phyloP scores from a whole-genome alignment of 2,797 vertebrate species.

The Pseudochaenichthys georgianus region DNA sequence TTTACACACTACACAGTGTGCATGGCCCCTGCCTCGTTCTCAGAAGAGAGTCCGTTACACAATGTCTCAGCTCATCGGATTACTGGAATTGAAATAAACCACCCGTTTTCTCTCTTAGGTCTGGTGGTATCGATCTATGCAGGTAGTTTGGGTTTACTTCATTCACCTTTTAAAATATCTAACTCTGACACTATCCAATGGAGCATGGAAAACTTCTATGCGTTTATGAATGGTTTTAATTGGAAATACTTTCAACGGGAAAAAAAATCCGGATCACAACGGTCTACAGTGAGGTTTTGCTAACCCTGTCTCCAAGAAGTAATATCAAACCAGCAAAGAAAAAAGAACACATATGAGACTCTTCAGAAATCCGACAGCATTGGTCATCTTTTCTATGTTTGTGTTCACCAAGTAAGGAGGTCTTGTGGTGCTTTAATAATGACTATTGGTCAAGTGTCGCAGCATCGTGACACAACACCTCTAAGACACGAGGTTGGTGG shows the following conservation, averaged over 20 bases:
- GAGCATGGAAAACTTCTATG: background rate
- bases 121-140: background rate
- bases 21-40: slow-evolving; percentile 29
- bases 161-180: background rate
- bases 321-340: background rate
- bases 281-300: background rate
- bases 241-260: background rate
- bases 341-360: background rate
- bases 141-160: background rate
- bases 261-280: background rate
- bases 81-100: background rate
- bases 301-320: background rate
- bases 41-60: slow-evolving; percentile 48
- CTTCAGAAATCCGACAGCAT: background rate
- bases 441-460: background rate
- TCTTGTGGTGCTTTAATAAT: slow-evolving; percentile 26
- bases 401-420: background rate
- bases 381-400: slow-evolving; percentile 1
- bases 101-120: slow-evolving; percentile 7
- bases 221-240: background rate
- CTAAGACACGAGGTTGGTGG: slow-evolving; percentile 2
- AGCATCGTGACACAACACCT: slow-evolving; percentile 1
- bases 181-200: background rate
- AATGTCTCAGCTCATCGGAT: slow-evolving; percentile 29
- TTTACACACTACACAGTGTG: slow-evolving; percentile 69